phyloP scores from a whole-genome alignment of 2,797 vertebrate genomes.

The Oreochromis mossambicus region DNA sequence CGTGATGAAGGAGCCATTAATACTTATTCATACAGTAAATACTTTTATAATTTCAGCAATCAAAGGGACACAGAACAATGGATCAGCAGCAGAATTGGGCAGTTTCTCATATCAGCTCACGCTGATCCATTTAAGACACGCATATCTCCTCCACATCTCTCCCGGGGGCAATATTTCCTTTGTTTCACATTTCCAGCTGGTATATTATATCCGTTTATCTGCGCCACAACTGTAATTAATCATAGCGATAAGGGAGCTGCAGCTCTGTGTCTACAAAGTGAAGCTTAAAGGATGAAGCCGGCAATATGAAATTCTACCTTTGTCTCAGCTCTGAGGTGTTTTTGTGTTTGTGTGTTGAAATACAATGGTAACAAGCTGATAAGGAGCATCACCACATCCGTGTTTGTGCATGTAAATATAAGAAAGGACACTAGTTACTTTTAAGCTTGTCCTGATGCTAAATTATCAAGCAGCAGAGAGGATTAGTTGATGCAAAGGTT shows the following conservation, averaged over 20 bases:
- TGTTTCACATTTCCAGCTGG: background rate
- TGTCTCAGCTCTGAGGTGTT: background rate
- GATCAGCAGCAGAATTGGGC: background rate
- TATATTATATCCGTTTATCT: constrained; percentile 18
- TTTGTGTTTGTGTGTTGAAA: background rate
- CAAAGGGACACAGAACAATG: accelerated
- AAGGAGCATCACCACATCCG: background rate
- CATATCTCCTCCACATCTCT: background rate
- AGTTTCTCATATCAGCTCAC: background rate
- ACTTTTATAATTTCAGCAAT: background rate
- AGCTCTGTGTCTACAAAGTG: background rate
- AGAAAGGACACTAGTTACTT: constrained; percentile 26
- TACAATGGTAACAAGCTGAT: background rate
- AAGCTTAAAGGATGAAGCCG: constrained; percentile 33
- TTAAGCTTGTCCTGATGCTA: constrained; percentile 48
- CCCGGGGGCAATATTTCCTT: background rate
- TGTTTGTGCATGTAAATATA: constrained; percentile 3
- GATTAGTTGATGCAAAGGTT: constrained; percentile 16
- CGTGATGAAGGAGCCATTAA: background rate
- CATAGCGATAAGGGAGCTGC: constrained; percentile 9
- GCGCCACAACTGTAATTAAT: constrained; percentile 18
- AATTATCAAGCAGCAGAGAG: constrained; percentile 27
- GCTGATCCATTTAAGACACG: constrained; percentile 2
- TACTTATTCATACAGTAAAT: background rate
- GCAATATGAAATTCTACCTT: constrained; percentile 9